Evolutionary conservation across 2,797 vertebrate species (phyloP), one percentile per base, ranked within the genome.

Genomic region (Fundulus diaphanus): DNA sequence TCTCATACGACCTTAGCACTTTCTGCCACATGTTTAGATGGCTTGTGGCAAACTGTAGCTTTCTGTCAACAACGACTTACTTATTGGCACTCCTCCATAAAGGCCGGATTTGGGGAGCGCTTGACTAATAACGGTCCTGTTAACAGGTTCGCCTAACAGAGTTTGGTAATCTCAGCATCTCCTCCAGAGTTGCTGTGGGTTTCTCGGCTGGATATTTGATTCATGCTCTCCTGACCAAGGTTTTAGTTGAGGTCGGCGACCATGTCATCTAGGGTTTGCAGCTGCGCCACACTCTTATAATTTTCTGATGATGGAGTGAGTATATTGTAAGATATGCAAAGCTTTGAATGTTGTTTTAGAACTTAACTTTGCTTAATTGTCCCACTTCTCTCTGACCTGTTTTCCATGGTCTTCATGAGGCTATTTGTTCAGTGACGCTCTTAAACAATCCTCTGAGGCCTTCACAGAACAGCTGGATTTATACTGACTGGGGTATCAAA

Each of bases 21-120:
- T n/a, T 52, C 8, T 52, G 6, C 22, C 7, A 16, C 48, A 18
- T 18, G 15, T 27, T 65, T 48, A 5, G 15, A 40, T 48, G 46
- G 46, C 15, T 48, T 40, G 37, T 40, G 37, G 37, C 46, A 48
- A 18, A 48, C 46, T 48, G 46, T 48, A 35, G 31, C 31, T 35
- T 63, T 63, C 33, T 63, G 59, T 63, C 59, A 63, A 63, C 59
- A 63, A 37, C 33, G 20, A 20, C 31, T 35, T 63, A 37, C 33
- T 37, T 63, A 2, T 12, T 24, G 9, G 4, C 33, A 12, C 3
- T 63, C 59, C 37, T 63, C 33, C 11, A 5, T 63, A 1, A 35
- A 65, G 31, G 18, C 33, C 8, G 33, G 59, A 63, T 63, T 63
- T 63, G 15, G 33, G 33, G 33, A 5, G 22, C 40, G 35, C 61